These are phyloP conservation scores for Caenorhabditis sp. DNA, from an alignment of 2,888 invertebrate genomes.

Conservation along the genomic window DNA sequence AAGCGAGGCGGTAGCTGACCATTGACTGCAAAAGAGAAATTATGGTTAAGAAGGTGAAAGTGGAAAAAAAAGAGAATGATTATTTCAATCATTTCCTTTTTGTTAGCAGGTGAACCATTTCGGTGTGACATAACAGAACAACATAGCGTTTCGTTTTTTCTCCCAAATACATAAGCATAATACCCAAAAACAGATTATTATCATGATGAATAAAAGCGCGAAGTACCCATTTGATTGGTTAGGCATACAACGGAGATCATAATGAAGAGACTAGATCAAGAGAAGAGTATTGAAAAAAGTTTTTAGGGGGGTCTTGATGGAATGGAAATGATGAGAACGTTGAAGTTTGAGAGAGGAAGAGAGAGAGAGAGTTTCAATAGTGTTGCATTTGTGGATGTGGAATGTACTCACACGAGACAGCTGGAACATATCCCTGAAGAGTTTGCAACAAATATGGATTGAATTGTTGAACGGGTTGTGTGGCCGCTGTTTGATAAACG, in stretches of 20 bases:
- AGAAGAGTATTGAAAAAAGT: not conserved
- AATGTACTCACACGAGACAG: constrained; percentile 62
- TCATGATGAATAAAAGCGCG: no score
- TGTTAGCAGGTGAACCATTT: not conserved
- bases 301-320: no score
- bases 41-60: not conserved
- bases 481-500: constrained; percentile 32
- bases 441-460: constrained; percentile 54
- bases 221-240: not conserved
- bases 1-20: constrained; percentile 65
- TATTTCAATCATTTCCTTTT: not conserved
- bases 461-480: constrained; percentile 48
- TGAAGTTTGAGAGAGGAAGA: not conserved
- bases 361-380: no score
- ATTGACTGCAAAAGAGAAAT: constrained; percentile 56
- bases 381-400: not conserved
- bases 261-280: not conserved
- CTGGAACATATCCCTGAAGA: constrained; percentile 55
- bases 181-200: no score
- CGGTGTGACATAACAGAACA: not conserved
- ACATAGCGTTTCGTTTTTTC: no score
- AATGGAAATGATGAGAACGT: not conserved
- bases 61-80: no score
- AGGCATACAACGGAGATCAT: constrained; percentile 1
- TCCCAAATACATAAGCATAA: no score